These are phyloP conservation scores for Phymanthus crucifer DNA, from an alignment of 92 coral and sea anemone species.

Conservation along the genomic window DNA sequence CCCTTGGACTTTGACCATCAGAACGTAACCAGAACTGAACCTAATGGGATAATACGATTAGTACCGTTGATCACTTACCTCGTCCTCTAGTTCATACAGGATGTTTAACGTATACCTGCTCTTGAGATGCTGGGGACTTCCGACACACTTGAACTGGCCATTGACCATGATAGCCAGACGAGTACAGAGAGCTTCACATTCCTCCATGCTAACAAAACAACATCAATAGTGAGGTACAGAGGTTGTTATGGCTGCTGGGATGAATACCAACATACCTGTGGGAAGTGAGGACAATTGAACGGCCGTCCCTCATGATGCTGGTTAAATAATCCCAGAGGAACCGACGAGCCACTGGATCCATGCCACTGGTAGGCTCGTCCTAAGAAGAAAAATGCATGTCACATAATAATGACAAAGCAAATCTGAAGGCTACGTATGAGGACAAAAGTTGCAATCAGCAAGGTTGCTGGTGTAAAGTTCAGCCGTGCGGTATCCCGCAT, in stretches of 20 bases:
- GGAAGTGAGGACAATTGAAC: slow-evolving; percentile 92
- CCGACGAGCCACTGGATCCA: slow-evolving; percentile 97
- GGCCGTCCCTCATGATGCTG: slow-evolving; percentile 86
- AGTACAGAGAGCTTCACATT: slow-evolving; percentile 93
- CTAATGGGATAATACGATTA: slow-evolving; percentile 25
- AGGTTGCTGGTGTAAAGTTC: too few species aligned
- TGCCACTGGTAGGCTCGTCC: slow-evolving; percentile 98
- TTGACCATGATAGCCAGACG: slow-evolving; percentile 97
- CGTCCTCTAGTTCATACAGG: too few species aligned
- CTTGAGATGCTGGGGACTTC: slow-evolving; percentile 91
- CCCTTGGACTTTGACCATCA: slow-evolving; percentile 85
- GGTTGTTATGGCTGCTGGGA: neutral
- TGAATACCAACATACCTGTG: slow-evolving; percentile 72
- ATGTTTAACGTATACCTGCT: slow-evolving; percentile 60
- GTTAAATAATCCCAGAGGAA: slow-evolving; percentile 89
- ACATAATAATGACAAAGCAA: too few species aligned
- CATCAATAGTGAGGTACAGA: neutral
- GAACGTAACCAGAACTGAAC: slow-evolving; percentile 88
- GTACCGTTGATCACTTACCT: too few species aligned
- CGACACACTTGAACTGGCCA: slow-evolving; percentile 93
- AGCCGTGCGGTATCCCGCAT: too few species aligned
- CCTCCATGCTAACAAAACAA: slow-evolving; percentile 77
- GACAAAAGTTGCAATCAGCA: too few species aligned
- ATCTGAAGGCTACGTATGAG: too few species aligned
- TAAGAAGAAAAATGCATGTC: neutral